Evolutionary conservation across 2,797 vertebrate genomes (phyloP).

Genomic region (Fistularia commersonii): DNA sequence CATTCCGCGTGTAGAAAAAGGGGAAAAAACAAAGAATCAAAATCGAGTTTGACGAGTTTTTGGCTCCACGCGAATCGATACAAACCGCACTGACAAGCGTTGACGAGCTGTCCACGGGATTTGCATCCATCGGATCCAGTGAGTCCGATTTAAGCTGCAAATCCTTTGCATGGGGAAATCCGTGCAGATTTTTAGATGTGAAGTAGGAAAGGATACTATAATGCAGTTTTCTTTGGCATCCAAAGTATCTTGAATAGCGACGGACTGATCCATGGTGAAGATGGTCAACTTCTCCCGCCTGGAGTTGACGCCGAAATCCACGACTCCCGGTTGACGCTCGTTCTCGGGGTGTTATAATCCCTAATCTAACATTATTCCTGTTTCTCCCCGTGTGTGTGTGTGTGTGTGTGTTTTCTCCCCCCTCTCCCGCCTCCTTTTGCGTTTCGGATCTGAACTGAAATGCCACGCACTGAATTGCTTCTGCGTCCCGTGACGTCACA

Average conservation of each 20-base stretch:
- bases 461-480: constrained; percentile 67
- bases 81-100: no score
- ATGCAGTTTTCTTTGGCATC: constrained; percentile 75
- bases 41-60: no score
- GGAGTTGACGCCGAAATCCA: no score
- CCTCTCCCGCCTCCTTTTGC: background rate
- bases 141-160: no score
- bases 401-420: background rate
- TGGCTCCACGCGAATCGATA: no score
- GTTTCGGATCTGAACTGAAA: constrained; percentile 32
- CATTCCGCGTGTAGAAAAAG: background rate
- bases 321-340: background rate
- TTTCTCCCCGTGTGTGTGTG: constrained; percentile 40
- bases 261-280: constrained; percentile 87
- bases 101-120: no score
- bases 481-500: constrained; percentile 60
- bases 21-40: no score
- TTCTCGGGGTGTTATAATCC: background rate
- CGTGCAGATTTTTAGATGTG: background rate
- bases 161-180: no score
- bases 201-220: constrained; percentile 83
- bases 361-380: constrained; percentile 33
- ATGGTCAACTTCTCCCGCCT: background rate
- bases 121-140: no score
- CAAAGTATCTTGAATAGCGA: constrained; percentile 88